phyloP scores from a whole-genome alignment of 1,140 invertebrate genomes.

The Coelopa frigida region DNA sequence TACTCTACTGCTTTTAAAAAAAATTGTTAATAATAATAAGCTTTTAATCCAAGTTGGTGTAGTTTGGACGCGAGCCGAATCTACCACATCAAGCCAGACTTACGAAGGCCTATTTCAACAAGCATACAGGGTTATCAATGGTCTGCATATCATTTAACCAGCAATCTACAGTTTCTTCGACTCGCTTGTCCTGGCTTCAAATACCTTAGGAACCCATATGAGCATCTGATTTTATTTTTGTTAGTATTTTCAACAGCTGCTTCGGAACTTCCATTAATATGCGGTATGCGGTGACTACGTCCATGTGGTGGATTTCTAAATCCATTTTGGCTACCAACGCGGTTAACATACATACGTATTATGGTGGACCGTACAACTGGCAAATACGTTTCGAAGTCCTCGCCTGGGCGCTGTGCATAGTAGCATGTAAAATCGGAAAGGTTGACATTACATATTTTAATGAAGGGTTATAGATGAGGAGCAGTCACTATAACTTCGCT shows the following conservation, averaged over 20 bases:
- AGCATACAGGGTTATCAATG: background rate
- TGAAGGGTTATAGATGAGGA: too few relatives aligned
- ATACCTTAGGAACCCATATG: background rate
- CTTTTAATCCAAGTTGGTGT: background rate
- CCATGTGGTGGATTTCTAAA: constrained; percentile 9
- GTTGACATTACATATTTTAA: too few relatives aligned
- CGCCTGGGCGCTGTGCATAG: too few relatives aligned
- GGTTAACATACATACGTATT: too few relatives aligned
- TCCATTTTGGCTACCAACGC: constrained; percentile 10
- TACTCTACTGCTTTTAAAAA: too few relatives aligned
- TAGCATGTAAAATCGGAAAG: too few relatives aligned
- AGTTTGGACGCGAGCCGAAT: background rate
- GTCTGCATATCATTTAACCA: background rate
- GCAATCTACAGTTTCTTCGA: background rate
- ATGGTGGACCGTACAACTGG: too few relatives aligned
- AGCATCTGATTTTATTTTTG: background rate
- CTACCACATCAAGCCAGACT: background rate
- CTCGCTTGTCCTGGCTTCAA: background rate
- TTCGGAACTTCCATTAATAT: constrained; percentile 3
- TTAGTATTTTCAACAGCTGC: background rate
- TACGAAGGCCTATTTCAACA: constrained; percentile 5
- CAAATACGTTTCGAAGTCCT: too few relatives aligned
- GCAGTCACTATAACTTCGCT: too few relatives aligned
- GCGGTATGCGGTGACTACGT: constrained; percentile 1
- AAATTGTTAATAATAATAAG: too few relatives aligned